These are phyloP conservation scores for Trichopria drosophilae DNA, from an alignment of 2,888 invertebrate genomes.

Conservation along the genomic window DNA sequence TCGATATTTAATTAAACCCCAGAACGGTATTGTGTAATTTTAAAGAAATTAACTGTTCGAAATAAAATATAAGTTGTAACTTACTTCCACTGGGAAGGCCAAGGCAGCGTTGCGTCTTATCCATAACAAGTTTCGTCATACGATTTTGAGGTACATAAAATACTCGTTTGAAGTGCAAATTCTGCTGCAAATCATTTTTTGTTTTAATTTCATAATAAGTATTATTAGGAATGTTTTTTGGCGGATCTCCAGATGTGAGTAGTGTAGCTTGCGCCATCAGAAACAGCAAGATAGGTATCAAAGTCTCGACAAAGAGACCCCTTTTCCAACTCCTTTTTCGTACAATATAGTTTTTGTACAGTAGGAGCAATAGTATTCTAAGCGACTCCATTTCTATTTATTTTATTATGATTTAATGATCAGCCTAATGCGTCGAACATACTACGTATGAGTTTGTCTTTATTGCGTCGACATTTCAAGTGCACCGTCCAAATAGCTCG, in stretches of 20 bases:
- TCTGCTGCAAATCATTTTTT: conserved; percentile 23
- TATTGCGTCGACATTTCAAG: no score
- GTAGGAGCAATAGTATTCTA: conserved; percentile 45
- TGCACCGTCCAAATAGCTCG: no score
- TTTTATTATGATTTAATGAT: no score
- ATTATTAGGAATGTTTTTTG: conserved; percentile 34
- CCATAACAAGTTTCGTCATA: conserved; percentile 42
- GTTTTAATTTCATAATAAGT: conserved; percentile 39
- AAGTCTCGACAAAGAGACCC: conserved; percentile 46
- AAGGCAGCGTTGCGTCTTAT: conserved; percentile 41
- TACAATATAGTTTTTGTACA: conserved; percentile 51
- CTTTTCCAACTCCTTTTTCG: conserved; percentile 50
- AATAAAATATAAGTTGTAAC: conserved; percentile 6
- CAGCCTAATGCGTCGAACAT: no score
- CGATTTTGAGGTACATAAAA: conserved; percentile 40
- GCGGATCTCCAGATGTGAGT: conserved; percentile 40
- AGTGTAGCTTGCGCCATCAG: conserved; percentile 44
- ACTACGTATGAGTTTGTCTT: no score
- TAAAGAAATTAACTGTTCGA: not conserved
- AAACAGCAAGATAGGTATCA: conserved; percentile 47
- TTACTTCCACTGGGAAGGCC: conserved; percentile 40
- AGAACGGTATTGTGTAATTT: no score
- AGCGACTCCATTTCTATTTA: conserved; percentile 14
- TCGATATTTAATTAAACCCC: no score
- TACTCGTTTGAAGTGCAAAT: conserved; percentile 16